Evolutionary conservation across 2,797 vertebrate species (phyloP), one percentile per base, ranked within the genome.

Genomic region (Sebastes jordani): DNA sequence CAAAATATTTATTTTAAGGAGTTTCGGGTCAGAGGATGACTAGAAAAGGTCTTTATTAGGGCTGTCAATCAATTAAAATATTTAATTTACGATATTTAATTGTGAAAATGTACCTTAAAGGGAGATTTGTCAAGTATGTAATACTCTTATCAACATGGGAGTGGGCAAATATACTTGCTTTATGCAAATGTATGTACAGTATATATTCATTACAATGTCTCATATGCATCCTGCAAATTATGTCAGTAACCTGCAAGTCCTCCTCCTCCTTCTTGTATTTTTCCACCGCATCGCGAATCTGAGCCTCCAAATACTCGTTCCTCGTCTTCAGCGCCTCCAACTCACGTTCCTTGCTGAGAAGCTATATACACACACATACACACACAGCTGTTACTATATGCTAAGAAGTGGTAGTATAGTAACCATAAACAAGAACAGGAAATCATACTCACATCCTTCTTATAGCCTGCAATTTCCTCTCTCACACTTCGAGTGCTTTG

Each of bases 401-500:
- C 34, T 30, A 7, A 64, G 16, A 70, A 38, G 6, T 6, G 4
- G 36, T 23, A 23, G 4, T 5, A 42, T 42, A 70, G 3, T 7
- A 58, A 16, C 1, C 16, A 32, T n/a, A 25, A 27, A 66, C 1
- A 1, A 52, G 1, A 54, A 13, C 1, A 52, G 4, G 52, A 59
- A 55, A 52, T 23, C 32, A 18, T n/a, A 94, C 95, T 95, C 90
- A 96, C 95, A 32, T 96, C 95, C 91, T 95, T 97, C 89, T 96
- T 96, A 71, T 82, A 91, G 59, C 86, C 86, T 74, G 93, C 76
- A 3, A 86, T 95, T 88, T 96, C 93, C 85, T 96, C 91, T 82
- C 93, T 92, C 80, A 96, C 83, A 86, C 93, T 94, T 79, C 95
- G 95, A 76, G 94, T 83, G 49, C 94, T 94, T 91, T 95, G 82